phyloP scores from a whole-genome alignment of 2,888 invertebrate species.

The Himalopsyche anomala region DNA sequence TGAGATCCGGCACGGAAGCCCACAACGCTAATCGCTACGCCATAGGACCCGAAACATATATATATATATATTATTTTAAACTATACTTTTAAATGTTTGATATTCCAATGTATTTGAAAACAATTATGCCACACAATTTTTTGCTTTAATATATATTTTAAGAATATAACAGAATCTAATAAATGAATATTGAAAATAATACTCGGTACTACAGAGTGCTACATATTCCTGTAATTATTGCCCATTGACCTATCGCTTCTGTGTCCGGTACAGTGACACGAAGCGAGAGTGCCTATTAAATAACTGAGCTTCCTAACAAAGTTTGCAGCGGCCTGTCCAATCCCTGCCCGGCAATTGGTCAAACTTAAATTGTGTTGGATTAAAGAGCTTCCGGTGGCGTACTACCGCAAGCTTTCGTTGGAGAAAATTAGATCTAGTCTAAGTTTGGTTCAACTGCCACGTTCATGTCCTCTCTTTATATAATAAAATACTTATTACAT shows the following conservation, averaged over 20 bases:
- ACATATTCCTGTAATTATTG: neutral
- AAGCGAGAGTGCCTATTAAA: constrained; percentile 24
- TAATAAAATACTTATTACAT: no score
- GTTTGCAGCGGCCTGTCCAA: constrained; percentile 25
- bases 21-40: no score
- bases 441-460: neutral
- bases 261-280: constrained; percentile 17
- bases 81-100: no score
- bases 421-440: constrained; percentile 22
- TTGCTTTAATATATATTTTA: no score
- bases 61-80: no score
- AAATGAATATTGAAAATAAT: no score
- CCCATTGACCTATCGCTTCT: neutral
- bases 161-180: no score
- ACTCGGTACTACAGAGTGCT: neutral
- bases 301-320: constrained; percentile 35
- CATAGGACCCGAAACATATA: no score
- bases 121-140: no score
- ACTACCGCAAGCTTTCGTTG: neutral
- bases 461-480: neutral
- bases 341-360: constrained; percentile 35
- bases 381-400: constrained; percentile 19
- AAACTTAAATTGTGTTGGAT: constrained; percentile 38
- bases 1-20: no score
- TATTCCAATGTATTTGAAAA: no score